These are phyloP conservation scores for Ailuropoda melanoleuca DNA, from an alignment of 2,113 vertebrate species.

Conservation along the genomic window DNA sequence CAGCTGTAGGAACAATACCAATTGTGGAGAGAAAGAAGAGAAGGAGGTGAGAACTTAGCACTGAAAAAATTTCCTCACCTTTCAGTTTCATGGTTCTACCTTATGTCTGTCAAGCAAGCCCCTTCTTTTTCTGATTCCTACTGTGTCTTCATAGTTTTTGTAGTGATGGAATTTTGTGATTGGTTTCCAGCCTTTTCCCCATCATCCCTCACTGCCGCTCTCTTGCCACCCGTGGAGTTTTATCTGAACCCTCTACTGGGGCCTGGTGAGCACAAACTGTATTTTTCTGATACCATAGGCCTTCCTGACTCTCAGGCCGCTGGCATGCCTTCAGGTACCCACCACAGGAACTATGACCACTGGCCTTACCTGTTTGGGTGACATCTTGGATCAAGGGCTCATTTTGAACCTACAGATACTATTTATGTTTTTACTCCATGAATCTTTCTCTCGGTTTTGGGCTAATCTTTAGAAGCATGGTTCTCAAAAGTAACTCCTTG, in stretches of 20 bases:
- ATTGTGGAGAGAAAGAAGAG: neutral
- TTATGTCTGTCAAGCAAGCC: no score
- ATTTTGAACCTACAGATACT: neutral
- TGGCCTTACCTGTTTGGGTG: neutral
- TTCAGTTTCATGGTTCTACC: neutral
- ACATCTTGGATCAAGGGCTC: neutral
- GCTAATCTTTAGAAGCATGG: neutral
- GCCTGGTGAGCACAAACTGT: fast-evolving
- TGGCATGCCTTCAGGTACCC: neutral
- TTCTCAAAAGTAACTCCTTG: neutral
- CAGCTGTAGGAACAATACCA: neutral
- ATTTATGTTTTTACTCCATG: neutral
- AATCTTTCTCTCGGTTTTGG: neutral
- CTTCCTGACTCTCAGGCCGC: neutral
- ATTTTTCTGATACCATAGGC: neutral
- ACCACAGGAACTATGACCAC: neutral
- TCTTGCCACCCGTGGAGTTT: neutral
- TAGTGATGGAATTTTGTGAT: neutral
- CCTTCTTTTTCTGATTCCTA: neutral
- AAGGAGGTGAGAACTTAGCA: neutral
- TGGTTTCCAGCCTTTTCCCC: neutral
- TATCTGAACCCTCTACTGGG: neutral
- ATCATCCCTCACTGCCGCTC: neutral
- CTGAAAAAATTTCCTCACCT: neutral
- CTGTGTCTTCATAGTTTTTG: neutral